These are phyloP conservation scores for Drosophila imparisetae DNA, from an alignment of 2,888 invertebrate genomes.

Conservation along the genomic window DNA sequence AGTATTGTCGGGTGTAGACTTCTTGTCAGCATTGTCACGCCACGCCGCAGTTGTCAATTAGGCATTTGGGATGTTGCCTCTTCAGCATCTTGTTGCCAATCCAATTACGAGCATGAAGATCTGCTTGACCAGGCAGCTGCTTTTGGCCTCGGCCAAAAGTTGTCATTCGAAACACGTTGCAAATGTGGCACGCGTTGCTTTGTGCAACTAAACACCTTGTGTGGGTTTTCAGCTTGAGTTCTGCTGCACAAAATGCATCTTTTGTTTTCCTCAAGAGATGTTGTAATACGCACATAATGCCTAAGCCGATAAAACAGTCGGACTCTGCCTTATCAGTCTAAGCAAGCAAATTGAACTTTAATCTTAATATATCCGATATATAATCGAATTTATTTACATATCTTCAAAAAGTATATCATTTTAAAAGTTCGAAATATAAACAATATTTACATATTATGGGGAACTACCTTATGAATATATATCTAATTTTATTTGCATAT, in stretches of 20 bases:
- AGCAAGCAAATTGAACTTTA: neutral
- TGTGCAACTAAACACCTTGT: constrained; percentile 41
- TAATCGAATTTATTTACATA: neutral
- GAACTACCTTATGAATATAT: neutral
- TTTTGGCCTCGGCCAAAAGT: constrained; percentile 13
- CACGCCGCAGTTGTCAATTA: constrained; percentile 69
- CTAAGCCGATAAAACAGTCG: constrained; percentile 7
- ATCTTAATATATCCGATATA: neutral
- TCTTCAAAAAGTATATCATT: neutral
- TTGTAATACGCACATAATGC: constrained; percentile 46
- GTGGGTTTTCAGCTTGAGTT: constrained; percentile 29
- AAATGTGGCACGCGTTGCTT: constrained; percentile 65
- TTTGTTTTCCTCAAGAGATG: constrained; percentile 31
- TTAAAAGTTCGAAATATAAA: neutral
- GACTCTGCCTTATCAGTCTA: neutral
- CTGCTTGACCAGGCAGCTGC: constrained; percentile 60
- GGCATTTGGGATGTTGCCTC: constrained; percentile 43
- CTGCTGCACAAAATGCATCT: constrained; percentile 29
- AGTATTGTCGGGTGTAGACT: constrained; percentile 56
- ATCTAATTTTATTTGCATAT: fast-evolving
- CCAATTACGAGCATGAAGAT: constrained; percentile 64
- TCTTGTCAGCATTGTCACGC: constrained; percentile 72
- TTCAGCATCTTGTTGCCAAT: constrained; percentile 39
- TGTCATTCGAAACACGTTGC: constrained; percentile 31
- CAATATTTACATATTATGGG: neutral